phyloP scores from a whole-genome alignment of 1,140 invertebrate species.

The Epicauta chinensis region DNA sequence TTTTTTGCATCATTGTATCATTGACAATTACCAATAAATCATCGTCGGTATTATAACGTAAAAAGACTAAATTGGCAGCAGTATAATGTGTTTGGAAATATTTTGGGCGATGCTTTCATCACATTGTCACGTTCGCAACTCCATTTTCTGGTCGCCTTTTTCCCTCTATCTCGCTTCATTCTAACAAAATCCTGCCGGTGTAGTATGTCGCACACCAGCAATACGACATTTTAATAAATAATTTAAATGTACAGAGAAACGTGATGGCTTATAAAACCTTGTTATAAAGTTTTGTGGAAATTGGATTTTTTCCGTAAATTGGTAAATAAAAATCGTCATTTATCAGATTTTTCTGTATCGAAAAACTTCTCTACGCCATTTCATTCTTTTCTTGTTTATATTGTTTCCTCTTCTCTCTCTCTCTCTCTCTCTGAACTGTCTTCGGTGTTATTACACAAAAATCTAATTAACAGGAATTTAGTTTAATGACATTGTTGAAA shows the following conservation, averaged over 20 bases:
- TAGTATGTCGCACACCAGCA: background rate
- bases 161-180: too few species aligned
- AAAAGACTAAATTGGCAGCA: too few species aligned
- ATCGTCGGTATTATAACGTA: too few species aligned
- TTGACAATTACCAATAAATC: too few species aligned
- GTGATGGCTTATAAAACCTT: constrained; percentile 3
- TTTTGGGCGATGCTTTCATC: background rate
- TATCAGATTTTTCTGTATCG: background rate
- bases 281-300: constrained; percentile 2
- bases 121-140: constrained; percentile 14
- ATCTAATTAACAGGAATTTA: too few species aligned
- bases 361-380: background rate
- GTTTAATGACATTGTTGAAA: too few species aligned
- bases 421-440: too few species aligned
- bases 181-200: too few species aligned
- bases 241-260: constrained; percentile 5
- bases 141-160: constrained; percentile 7
- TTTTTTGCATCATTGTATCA: too few species aligned
- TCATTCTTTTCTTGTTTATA: background rate
- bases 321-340: constrained; percentile 2
- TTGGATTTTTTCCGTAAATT: background rate
- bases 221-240: constrained; percentile 19
- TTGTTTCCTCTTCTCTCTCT: too few species aligned
- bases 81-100: background rate
- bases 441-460: too few species aligned